Conservation (phyloP, 2,888 invertebrate genomes). For the Brenthis ino region DNA sequence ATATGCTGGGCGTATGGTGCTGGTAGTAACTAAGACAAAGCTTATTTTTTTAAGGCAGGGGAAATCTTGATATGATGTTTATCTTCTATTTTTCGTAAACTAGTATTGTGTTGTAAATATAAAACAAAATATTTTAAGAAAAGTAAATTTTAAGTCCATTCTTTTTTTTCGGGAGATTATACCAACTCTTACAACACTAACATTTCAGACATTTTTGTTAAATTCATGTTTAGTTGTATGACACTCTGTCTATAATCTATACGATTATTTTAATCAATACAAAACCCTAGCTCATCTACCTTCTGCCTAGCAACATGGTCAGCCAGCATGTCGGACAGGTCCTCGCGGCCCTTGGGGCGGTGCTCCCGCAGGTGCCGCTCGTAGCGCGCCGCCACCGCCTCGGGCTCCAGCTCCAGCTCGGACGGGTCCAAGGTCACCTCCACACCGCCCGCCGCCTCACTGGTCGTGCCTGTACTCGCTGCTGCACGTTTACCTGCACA, state of each 20-base stretch:
- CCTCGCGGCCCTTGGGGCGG: slow-evolving; percentile 94
- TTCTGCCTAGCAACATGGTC: slow-evolving; percentile 98
- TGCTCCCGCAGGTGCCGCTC: slow-evolving; percentile 98
- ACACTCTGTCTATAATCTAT: slow-evolving; percentile 30
- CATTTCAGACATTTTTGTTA: too few species aligned
- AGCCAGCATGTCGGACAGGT: slow-evolving; percentile 98
- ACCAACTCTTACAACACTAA: too few species aligned
- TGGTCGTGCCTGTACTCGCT: slow-evolving; percentile 40
- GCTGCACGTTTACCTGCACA: slow-evolving; percentile 48
- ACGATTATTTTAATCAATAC: slow-evolving; percentile 2
- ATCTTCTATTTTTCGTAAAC: too few species aligned
- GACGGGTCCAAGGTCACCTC: slow-evolving; percentile 98
- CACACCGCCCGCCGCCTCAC: slow-evolving; percentile 85
- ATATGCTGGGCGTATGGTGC: too few species aligned
- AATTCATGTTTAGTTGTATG: too few species aligned
- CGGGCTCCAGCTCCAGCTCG: slow-evolving; percentile 97
- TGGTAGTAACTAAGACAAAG: too few species aligned
- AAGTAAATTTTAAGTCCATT: too few species aligned
- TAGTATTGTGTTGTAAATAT: too few species aligned
- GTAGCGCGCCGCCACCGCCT: slow-evolving; percentile 97
- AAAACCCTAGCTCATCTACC: slow-evolving; percentile 67
- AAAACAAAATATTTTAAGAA: too few species aligned
- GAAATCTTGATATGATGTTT: too few species aligned
- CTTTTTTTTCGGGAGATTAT: too few species aligned
- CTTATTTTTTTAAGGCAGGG: too few species aligned